Evolutionary conservation across 2,888 invertebrate species (phyloP).

Genomic region (Chrysolina haemoptera): DNA sequence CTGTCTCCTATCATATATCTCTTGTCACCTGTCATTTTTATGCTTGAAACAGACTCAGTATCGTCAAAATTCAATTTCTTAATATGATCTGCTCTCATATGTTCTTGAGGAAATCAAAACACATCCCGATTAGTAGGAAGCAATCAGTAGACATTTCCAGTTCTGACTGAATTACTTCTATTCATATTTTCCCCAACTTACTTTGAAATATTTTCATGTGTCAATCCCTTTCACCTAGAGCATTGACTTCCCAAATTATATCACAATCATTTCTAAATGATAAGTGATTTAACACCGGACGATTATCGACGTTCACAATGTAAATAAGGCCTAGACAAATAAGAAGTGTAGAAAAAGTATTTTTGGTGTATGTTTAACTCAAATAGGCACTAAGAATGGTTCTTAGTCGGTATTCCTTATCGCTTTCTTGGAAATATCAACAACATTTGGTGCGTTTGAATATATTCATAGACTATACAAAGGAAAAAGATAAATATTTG

Average conservation of each 20-base stretch:
- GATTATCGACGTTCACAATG: constrained; percentile 17
- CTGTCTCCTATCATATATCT: no score
- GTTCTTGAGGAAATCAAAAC: no score
- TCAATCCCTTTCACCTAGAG: neutral
- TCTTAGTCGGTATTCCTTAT: constrained; percentile 33
- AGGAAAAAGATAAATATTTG: constrained; percentile 42
- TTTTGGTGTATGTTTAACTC: constrained; percentile 20
- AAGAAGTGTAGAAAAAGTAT: constrained; percentile 18
- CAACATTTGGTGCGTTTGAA: constrained; percentile 36
- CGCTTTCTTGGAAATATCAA: constrained; percentile 37
- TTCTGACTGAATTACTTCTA: no score
- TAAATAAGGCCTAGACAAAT: constrained; percentile 22
- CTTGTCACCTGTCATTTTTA: no score
- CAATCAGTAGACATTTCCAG: no score
- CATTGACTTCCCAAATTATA: neutral
- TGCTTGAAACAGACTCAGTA: no score
- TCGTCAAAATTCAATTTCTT: no score
- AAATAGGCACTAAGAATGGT: constrained; percentile 9
- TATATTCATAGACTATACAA: constrained; percentile 39
- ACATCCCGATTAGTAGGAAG: no score
- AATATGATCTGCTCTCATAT: no score
- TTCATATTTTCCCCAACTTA: no score
- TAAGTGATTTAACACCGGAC: neutral
- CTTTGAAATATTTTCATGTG: no score
- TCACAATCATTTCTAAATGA: neutral